Base-by-base conservation (phyloP, 1,140 invertebrate genomes). In the Zaprionus davidi region DNA sequence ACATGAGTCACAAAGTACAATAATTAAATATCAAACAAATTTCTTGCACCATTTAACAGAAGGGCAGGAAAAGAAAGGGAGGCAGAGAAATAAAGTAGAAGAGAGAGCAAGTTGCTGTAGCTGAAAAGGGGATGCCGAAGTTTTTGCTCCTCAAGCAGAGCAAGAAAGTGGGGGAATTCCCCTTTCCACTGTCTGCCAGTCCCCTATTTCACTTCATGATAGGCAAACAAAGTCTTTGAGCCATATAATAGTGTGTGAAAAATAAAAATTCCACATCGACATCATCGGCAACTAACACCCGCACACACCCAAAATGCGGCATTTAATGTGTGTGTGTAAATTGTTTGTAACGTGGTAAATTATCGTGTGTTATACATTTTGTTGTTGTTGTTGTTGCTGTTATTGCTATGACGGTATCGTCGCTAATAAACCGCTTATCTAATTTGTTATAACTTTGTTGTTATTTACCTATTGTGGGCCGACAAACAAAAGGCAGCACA, bases 341-440 rank as follows among this genome's bases (percentile, higher is more conserved):
- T 62, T 76, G 58, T 68, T 66, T 63, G 81, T 71, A 71, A 56
- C 65, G 62, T 75, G 51, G 66, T 69, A 69, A 62, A 57, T 76
- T 76, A 80, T 64, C 66, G 62, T 69, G 31, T 38, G 55, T 36
- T 59, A 24, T 26, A 28, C 3, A 20, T 60, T 53, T 46, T 57
- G 53, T 58, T 71, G 51, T 51, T 62, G 51, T 34, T 71, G 53
- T 26, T 55, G 36, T 67, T 67, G 44, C 51, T 58, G 67, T 58
- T 49, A 53, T 75, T 75, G 31, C 51, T 58, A 71, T 65, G 68
- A 76, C 59, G 62, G 41, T 85, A 78, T 81, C 63, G 26, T 68
- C 60, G 82, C 71, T 86, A 85, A 85, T 85, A 85, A 78, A 85
- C 77, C 64, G 82, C 82, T 85, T 85, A 85, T 85, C 82, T 85